Evolutionary conservation across 64 coral and sea anemone genomes (phyloP), one percentile per base, ranked within the genome.

Genomic region (Montipora sp.): DNA sequence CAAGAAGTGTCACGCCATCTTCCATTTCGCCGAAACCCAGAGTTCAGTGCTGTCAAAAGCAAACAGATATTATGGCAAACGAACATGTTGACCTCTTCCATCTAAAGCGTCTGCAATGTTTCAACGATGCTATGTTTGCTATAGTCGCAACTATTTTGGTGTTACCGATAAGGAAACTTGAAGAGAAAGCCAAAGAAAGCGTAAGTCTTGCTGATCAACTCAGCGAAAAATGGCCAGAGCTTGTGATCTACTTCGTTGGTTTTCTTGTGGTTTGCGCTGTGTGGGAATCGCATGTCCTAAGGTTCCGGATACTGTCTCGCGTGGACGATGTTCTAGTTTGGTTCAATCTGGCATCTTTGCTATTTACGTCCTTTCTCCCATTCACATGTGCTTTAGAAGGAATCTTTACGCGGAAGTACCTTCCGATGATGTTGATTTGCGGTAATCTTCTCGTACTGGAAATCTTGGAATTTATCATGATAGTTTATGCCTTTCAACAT

Each of bases 81-180:
- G 88, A 93, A 8, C 77, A 95, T 65, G 18, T 88, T 0, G 96
- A 98, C 83, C 95, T 95, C 75, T 96, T 93, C 44, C 87, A 98
- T 58, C 81, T 95, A 3, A 95, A 88, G 14, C 96, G 96, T 83
- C 83, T 98, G 23, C 92, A 98, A 98, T 92, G 80, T 23, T 98
- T 95, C 75, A 98, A 95, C 44, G 96, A 98, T 82, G 96, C 96
- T 3, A 88, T 99, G 44, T 96, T 95, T 60, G 91, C 98, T 14
- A 99, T 99, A 51, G 98, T 99, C 49, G 98, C 94, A 45, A 99
- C 98, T 63, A 99, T 99, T 58, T 67, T 99, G 44, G 94, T 99
- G 79, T 79, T 99, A 58, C 98, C 98, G 7, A 88, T 99, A 59
- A 89, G 98, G 23, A 96, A 94, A 53, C 84, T 94, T 51, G 95